Evolutionary conservation across 2,113 vertebrate genomes (phyloP).

Genomic region (Nematolebias whitei): DNA sequence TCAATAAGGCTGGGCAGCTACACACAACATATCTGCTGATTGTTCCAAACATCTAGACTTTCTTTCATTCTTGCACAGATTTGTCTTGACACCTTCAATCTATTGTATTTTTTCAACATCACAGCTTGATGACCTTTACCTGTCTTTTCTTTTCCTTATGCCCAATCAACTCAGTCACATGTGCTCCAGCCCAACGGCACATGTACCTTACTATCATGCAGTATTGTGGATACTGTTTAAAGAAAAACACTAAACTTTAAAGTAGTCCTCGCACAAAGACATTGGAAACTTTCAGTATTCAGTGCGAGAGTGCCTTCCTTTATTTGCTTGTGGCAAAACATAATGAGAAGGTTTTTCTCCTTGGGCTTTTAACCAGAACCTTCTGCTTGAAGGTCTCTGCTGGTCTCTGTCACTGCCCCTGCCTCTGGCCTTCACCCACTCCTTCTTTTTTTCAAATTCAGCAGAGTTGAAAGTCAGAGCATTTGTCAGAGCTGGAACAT

Average conservation of each 20-base stretch:
- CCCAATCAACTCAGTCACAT: too few relatives aligned
- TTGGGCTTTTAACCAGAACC: conserved; percentile 18
- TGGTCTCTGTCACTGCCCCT: conserved; percentile 5
- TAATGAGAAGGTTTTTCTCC: conserved; percentile 5
- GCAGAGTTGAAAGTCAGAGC: not conserved
- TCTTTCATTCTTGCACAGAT: too few relatives aligned
- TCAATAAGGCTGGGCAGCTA: too few relatives aligned
- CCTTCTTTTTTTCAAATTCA: conserved; percentile 1
- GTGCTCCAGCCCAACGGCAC: too few relatives aligned
- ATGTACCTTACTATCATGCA: too few relatives aligned
- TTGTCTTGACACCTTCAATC: too few relatives aligned
- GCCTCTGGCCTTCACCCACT: conserved; percentile 3
- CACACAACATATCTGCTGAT: too few relatives aligned
- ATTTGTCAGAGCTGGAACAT: conserved; percentile 6
- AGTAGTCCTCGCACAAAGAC: not conserved
- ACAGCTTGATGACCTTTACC: too few relatives aligned
- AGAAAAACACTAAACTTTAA: not conserved
- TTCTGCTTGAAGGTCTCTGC: conserved; percentile 8
- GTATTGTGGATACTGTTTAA: not conserved
- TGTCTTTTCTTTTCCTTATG: too few relatives aligned
- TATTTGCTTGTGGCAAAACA: not conserved
- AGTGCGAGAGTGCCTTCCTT: not conserved
- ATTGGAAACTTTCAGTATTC: not conserved
- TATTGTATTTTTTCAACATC: too few relatives aligned
- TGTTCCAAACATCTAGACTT: too few relatives aligned